Evolutionary conservation across 2,797 vertebrate genomes (phyloP).

Genomic region (Sebastolobus altivelis): DNA sequence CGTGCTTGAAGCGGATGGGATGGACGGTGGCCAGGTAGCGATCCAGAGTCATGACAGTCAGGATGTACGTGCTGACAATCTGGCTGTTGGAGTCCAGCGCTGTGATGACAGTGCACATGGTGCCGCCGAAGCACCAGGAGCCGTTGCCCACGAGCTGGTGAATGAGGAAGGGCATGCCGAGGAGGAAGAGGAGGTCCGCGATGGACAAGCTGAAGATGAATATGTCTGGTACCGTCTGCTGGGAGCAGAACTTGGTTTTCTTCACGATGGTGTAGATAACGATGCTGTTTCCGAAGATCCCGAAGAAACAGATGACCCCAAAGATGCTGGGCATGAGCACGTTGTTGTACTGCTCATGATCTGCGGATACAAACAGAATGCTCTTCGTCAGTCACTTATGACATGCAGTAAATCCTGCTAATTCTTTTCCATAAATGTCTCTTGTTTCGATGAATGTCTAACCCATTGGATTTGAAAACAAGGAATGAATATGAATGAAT

Average conservation of each 20-base stretch:
- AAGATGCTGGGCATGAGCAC: slow-evolving; percentile 88
- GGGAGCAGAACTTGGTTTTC: slow-evolving; percentile 84
- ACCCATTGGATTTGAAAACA: neutral
- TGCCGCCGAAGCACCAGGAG: slow-evolving; percentile 87
- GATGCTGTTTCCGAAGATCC: slow-evolving; percentile 83
- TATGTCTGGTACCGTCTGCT: slow-evolving; percentile 86
- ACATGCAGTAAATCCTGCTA: neutral
- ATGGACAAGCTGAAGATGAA: slow-evolving; percentile 88
- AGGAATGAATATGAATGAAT: neutral
- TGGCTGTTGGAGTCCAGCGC: slow-evolving; percentile 88
- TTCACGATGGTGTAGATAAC: slow-evolving; percentile 87
- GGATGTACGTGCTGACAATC: slow-evolving; percentile 88
- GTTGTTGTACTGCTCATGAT: slow-evolving; percentile 71
- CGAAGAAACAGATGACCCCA: slow-evolving; percentile 86
- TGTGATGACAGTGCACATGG: slow-evolving; percentile 87
- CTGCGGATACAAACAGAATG: slow-evolving; percentile 44
- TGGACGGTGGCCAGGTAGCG: slow-evolving; percentile 87
- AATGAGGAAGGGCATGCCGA: slow-evolving; percentile 90
- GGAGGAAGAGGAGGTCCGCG: slow-evolving; percentile 86
- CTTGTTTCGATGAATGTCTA: neutral
- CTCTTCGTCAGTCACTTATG: neutral
- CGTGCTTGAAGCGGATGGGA: slow-evolving; percentile 84
- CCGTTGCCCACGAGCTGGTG: slow-evolving; percentile 88
- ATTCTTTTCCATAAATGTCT: neutral
- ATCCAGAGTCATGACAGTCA: slow-evolving; percentile 87